Evolutionary conservation across 2,113 vertebrate genomes (phyloP).

Genomic region (Odobenus rosmarus): DNA sequence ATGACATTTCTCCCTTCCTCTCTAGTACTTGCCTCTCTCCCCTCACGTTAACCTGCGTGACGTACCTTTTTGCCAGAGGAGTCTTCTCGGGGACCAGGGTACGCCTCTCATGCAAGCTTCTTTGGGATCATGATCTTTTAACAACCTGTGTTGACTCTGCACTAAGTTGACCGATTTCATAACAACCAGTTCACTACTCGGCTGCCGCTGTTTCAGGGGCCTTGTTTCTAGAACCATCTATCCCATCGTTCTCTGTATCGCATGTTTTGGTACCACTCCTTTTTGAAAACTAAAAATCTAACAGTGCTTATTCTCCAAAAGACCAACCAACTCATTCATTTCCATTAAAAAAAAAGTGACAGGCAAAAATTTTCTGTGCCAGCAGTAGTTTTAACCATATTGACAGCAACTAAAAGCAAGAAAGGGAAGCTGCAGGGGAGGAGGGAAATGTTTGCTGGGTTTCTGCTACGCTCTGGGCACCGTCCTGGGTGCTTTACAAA

Average conservation of each 20-base stretch:
- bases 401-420: not conserved
- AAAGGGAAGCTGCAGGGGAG: not conserved
- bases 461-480: not conserved
- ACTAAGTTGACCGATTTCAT: not conserved
- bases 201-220: not conserved
- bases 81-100: constrained; percentile 34
- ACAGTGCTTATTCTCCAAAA: not conserved
- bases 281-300: constrained; percentile 50
- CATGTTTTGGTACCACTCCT: not conserved
- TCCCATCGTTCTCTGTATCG: not conserved
- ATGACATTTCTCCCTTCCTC: not conserved
- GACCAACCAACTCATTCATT: not conserved
- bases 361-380: not conserved
- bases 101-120: not conserved
- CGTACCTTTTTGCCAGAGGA: not conserved
- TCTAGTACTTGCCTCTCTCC: not conserved
- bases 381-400: not conserved
- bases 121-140: not conserved
- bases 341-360: not conserved
- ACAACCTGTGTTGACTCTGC: not conserved
- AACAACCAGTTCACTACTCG: not conserved
- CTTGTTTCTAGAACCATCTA: not conserved
- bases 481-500: rapidly evolving
- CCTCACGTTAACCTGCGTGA: not conserved
- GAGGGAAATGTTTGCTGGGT: not conserved